Evolutionary conservation across 2,888 invertebrate genomes (phyloP).

Genomic region (Eupeodes latifasciatus): DNA sequence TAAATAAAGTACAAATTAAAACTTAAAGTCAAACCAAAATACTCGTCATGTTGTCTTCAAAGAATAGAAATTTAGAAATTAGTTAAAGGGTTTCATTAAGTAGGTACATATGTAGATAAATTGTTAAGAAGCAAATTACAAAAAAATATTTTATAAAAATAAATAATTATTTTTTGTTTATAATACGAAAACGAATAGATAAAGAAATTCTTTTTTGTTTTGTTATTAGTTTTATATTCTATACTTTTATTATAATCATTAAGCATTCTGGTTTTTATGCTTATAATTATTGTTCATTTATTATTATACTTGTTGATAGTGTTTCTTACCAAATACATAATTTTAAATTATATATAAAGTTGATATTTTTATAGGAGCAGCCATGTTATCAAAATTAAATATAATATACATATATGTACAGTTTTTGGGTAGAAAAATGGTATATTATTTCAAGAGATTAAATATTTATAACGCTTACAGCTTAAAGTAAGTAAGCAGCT

Average conservation of each 20-base stretch:
- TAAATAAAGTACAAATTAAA: conserved; percentile 74
- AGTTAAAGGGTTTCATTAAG: too few relatives aligned
- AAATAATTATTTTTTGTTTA: conserved; percentile 33
- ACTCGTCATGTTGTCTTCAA: conserved; percentile 61
- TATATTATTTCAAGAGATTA: conserved; percentile 21
- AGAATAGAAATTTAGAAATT: background rate
- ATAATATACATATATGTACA: conserved; percentile 42
- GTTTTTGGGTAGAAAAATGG: conserved; percentile 46
- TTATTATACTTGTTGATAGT: conserved; percentile 35
- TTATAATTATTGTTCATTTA: conserved; percentile 33
- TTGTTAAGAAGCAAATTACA: background rate
- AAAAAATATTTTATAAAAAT: conserved; percentile 13
- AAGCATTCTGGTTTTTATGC: conserved; percentile 38
- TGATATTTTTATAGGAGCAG: conserved; percentile 42
- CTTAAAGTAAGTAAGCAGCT: too few relatives aligned
- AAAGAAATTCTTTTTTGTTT: conserved; percentile 52
- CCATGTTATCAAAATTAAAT: conserved; percentile 43
- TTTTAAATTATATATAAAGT: conserved; percentile 23
- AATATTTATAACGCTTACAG: too few relatives aligned
- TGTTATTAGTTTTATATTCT: conserved; percentile 53
- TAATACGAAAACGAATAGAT: conserved; percentile 38
- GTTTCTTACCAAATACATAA: conserved; percentile 29
- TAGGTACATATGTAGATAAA: too few relatives aligned
- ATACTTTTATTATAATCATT: conserved; percentile 4
- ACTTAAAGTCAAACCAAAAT: conserved; percentile 63